phyloP scores from a whole-genome alignment of 2,888 invertebrate species.

The Pseudolycoriella hygida region DNA sequence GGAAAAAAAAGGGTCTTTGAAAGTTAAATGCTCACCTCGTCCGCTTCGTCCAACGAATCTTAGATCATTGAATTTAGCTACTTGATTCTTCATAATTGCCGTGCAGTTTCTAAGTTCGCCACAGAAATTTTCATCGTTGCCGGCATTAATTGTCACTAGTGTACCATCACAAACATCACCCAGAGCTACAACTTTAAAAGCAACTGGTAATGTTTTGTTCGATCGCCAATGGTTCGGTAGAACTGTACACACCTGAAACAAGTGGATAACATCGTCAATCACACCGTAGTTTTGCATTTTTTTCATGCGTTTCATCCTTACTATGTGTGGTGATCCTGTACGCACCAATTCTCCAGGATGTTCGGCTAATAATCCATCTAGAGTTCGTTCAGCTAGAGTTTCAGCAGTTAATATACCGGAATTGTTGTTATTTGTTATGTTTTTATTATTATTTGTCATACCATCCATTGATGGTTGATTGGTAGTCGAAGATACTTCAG shows the following conservation, averaged over 20 bases:
- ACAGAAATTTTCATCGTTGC: constrained; percentile 94
- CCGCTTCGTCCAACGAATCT: constrained; percentile 94
- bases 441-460: constrained; percentile 9
- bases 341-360: constrained; percentile 85
- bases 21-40: constrained; percentile 51
- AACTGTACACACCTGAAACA: constrained; percentile 55
- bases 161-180: constrained; percentile 91
- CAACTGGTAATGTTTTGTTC: constrained; percentile 90
- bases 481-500: constrained; percentile 60
- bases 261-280: constrained; percentile 3
- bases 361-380: constrained; percentile 71
- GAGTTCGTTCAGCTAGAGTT: constrained; percentile 62
- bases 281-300: background rate
- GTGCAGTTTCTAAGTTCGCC: constrained; percentile 86
- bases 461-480: constrained; percentile 33
- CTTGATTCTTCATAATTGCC: constrained; percentile 91
- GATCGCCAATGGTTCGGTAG: constrained; percentile 92
- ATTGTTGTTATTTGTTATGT: constrained; percentile 17
- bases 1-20: background rate
- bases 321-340: constrained; percentile 89
- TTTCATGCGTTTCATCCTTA: constrained; percentile 23
- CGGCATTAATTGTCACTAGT: constrained; percentile 80
- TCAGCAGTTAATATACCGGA: constrained; percentile 52
- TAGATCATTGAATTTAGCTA: constrained; percentile 94
- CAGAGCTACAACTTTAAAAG: constrained; percentile 85